phyloP scores from a whole-genome alignment of 2,888 invertebrate genomes.

The Caenorhabditis sp. region DNA sequence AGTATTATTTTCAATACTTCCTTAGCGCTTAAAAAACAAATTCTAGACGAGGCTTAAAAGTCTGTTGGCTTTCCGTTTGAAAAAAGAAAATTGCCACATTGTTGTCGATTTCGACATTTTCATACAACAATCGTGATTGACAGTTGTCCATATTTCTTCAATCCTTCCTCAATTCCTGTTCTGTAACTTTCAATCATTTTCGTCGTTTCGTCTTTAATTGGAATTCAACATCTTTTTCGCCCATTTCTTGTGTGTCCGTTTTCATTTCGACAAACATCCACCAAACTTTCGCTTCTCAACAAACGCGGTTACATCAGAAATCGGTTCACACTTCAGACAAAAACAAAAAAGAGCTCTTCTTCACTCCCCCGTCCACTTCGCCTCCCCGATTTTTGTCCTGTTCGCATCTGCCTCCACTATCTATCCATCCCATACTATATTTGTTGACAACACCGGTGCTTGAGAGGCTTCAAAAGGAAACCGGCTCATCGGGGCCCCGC shows the following conservation, averaged over 20 bases:
- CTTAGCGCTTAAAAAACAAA: neutral
- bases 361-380: constrained; percentile 28
- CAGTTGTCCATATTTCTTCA: constrained; percentile 36
- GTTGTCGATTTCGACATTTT: constrained; percentile 8
- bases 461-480: constrained; percentile 50
- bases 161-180: constrained; percentile 34
- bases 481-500: constrained; percentile 11
- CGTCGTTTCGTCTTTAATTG: constrained; percentile 37
- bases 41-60: too few species aligned
- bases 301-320: constrained; percentile 34
- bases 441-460: constrained; percentile 55
- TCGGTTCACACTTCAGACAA: constrained; percentile 48
- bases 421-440: constrained; percentile 49
- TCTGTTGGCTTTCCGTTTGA: too few species aligned
- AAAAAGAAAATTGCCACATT: constrained; percentile 10
- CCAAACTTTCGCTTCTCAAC: constrained; percentile 25
- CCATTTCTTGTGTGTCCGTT: constrained; percentile 19
- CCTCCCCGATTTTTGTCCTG: constrained; percentile 40
- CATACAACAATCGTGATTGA: constrained; percentile 26
- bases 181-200: constrained; percentile 42
- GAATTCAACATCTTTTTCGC: constrained; percentile 39
- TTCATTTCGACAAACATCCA: constrained; percentile 43
- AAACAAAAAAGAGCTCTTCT: constrained; percentile 38
- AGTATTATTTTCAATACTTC: constrained; percentile 7
- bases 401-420: constrained; percentile 46